Evolutionary conservation across 2,113 vertebrate genomes (phyloP), one percentile per base, ranked within the genome.

Genomic region (Microtus oregoni): DNA sequence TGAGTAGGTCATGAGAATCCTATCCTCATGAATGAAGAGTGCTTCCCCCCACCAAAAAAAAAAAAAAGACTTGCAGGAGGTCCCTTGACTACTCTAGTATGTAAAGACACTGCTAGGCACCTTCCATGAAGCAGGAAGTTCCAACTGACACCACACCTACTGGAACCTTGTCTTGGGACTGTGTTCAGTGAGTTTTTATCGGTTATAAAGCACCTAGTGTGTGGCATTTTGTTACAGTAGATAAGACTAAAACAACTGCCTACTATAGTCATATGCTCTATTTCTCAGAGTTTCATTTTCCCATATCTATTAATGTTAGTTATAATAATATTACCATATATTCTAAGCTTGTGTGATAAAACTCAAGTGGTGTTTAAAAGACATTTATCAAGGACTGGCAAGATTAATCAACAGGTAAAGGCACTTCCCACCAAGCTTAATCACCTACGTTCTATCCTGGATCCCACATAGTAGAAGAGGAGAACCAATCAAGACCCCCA

Each of bases 281-380:
- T 86, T 81, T 91, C 61, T 89, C 35, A 93, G 50, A 77, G 61
- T 14, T 81, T 96, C 32, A 2, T 28, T 93, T 90, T 82, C 32
- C 19, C 44, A 67, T 35, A 26, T 63, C 55, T 90, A 13, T 50
- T 83, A 88, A 70, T 20, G 10, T 5, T 86, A 55, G 50, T 94
- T 44, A 86, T 38, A 90, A 92, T 38, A 78, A 35, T 22, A 35
- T 72, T 32, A 9, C 30, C 14, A 52, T 90, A 58, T 58, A 20
- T 58, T 79, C 89, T 30, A 79, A 4, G 10, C 38, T 50, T 58
- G 1, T 67, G 72, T 86, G 44, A 75, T 20, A 88, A 76, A n/a
- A 88, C n/a, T 94, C 35, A 70, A 30, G 41, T 30, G 61, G 12
- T 88, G 68, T 58, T 72, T 70, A 26, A 55, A 70, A 92, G 67